Evolutionary conservation across 2,888 invertebrate genomes (phyloP), one percentile per base, ranked within the genome.

Genomic region (Drosophila melanosoma): DNA sequence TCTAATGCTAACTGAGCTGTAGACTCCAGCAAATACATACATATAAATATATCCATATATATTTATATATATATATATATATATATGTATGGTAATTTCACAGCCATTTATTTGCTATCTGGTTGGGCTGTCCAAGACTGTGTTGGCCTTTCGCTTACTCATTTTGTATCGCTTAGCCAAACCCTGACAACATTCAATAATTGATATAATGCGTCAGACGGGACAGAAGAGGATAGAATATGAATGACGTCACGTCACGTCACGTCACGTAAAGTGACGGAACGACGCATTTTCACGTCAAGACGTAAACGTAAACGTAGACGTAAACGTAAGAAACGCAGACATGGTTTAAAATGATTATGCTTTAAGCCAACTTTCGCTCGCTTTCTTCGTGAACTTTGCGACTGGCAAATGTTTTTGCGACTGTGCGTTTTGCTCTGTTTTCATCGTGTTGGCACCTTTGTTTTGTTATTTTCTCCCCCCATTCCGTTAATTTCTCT

Each of bases 281-380:
- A 53, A 45, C 49, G 71, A 57, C 56, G 62, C 56, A 40, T 67
- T 59, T 12, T 51, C 45, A 48, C 59, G 59, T 32, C 51, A 52
- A 29, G 4, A 11, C 40, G n/a, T 10, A 40, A 40, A 4, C 40
- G 38, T 40, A 10, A 17, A 15, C 48, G 5, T 10, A 6, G 10
- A 54, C 62, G 58, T 49, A 29, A 17, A 32, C 54, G 58, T 51
- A 38, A 52, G 57, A 65, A 61, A 60, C 73, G 78, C 57, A 64
- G 63, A 78, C 69, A 53, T 81, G 69, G 73, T 76, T 73, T 61
- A 66, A 79, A 61, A 69, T 81, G 70, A 81, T 81, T 70, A 20
- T 56, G 73, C 74, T 69, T 79, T 79, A 69, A 74, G 74, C 66
- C 63, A 62, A 81, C 81, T 79, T 79, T 79, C 69, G 73, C 73